Conservation (phyloP, 2,797 vertebrate genomes). For the Nothura maculosa region DNA sequence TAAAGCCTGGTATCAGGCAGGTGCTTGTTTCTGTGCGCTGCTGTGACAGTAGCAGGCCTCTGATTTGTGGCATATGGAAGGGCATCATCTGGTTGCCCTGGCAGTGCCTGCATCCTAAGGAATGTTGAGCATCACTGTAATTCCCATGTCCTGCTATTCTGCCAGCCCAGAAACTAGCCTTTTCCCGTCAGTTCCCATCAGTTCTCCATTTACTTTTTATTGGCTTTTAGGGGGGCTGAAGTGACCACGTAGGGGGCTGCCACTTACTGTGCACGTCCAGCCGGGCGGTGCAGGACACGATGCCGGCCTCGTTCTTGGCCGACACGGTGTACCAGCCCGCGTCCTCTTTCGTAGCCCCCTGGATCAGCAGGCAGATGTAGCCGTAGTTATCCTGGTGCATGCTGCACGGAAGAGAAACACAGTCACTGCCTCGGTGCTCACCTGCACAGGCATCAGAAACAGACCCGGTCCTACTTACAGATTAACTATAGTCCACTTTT, state of each 20-base stretch:
- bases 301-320: conserved; percentile 97
- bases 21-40: neutral
- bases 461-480: neutral
- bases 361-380: conserved; percentile 98
- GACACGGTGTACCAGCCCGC: conserved; percentile 98
- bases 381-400: conserved; percentile 98
- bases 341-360: conserved; percentile 95
- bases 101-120: neutral
- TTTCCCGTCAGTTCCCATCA: neutral
- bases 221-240: neutral
- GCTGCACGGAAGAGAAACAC: conserved; percentile 77
- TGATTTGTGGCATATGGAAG: neutral
- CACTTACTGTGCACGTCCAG: conserved; percentile 93
- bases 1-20: neutral
- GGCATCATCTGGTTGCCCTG: neutral
- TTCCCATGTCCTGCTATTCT: neutral
- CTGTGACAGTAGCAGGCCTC: neutral
- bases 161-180: neutral
- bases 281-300: conserved; percentile 95
- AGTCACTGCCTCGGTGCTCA: conserved; percentile 12
- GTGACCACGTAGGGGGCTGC: neutral
- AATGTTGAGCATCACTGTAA: neutral
- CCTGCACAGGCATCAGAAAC: neutral
- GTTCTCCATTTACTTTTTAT: neutral
- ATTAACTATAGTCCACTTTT: neutral